Evolutionary conservation across 2,888 invertebrate species (phyloP), one percentile per base, ranked within the genome.

Genomic region (Reticulitermes lucifugus): DNA sequence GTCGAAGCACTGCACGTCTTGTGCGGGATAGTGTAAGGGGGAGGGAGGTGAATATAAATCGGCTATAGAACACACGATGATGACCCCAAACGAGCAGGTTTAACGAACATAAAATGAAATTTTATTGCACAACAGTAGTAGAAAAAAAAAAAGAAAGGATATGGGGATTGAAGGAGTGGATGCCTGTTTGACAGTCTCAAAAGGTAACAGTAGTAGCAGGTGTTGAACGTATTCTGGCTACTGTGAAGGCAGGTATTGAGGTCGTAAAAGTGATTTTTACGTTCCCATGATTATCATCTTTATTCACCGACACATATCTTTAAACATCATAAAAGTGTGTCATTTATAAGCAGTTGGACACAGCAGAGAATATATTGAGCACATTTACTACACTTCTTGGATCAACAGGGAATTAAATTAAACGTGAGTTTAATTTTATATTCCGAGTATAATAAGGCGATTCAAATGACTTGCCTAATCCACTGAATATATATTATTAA

Each of bases 101-200:
- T 80, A 80, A 80, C 80, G 59, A 80, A 80, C 60, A 80, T 80
- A 80, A 80, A 80, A 80, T 80, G 59, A 41, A 80, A 80, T 80
- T 80, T 35, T 80, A 80, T 80, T 80, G 60, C 22, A 73, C 73
- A 73, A 73, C 73, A 73, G 41, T 41, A 73, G 73, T 14, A 41
- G 18, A 21, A 35, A 51, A 60, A 80, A 60, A 35, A 51, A 60
- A 80, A 60, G 35, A 80, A 80, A 80, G 60, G 21, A 25, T 46
- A 51, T 7, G 46, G 6, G 79, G 25, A 59, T 80, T 80, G 80
- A 80, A 80, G 60, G 41, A 80, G 80, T 80, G 41, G 80, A 79
- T 79, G 79, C 29, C 35, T 59, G 29, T 29, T 35, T 79, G 79
- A 79, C 79, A 80, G 80, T 80, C 60, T 60, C 25, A 80, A 80